phyloP scores from a whole-genome alignment of 2,797 vertebrate species.

The Sarcoramphus papa region DNA sequence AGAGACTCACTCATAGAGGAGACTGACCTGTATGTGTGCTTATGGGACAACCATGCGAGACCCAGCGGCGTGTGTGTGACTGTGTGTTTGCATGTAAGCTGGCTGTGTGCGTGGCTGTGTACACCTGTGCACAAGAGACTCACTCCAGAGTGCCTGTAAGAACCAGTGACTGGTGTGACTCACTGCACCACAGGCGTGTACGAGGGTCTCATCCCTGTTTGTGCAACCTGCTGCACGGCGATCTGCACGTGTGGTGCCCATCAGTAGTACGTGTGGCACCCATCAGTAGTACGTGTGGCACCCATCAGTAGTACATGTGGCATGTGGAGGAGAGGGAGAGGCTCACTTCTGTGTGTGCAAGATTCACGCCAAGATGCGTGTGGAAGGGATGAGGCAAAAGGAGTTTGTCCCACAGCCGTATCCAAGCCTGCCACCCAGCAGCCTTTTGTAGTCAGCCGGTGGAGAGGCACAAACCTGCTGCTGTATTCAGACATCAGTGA shows the following conservation, averaged over 20 bases:
- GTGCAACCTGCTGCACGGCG: neutral
- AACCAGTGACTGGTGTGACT: neutral
- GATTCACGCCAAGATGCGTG: fast-evolving
- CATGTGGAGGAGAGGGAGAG: neutral
- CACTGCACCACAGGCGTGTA: no score
- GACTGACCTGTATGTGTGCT: neutral
- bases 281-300: neutral
- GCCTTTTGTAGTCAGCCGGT: neutral
- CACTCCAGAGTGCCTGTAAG: neutral
- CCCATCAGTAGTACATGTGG: neutral
- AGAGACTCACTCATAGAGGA: neutral
- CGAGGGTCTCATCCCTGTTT: fast-evolving
- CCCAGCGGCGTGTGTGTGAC: neutral
- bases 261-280: neutral
- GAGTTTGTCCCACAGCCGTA: fast-evolving
- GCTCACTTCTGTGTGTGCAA: neutral
- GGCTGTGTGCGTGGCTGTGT: neutral
- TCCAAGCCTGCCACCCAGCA: neutral
- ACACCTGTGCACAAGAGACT: neutral
- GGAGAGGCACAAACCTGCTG: neutral
- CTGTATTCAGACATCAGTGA: neutral
- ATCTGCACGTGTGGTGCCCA: neutral
- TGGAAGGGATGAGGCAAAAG: neutral
- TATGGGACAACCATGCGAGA: neutral
- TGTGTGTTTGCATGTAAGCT: neutral